Evolutionary conservation across 2,113 vertebrate genomes (phyloP).

Genomic region (Hypanus sabinus): DNA sequence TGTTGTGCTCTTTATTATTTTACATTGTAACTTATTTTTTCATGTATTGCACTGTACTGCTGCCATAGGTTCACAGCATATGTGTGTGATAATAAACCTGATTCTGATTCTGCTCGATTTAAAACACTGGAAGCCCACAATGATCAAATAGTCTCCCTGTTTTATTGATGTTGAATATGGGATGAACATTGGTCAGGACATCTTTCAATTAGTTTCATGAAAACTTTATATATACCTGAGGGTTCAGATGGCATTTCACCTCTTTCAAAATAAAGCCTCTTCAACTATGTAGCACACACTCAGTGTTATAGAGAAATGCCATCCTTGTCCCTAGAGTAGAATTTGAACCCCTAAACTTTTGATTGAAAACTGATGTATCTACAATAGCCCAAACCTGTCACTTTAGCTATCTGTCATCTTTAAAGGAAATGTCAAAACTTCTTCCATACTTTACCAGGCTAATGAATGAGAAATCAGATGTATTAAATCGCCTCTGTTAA

Average conservation of each 20-base stretch:
- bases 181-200: not conserved
- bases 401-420: too few relatives aligned
- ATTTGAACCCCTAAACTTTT: not conserved
- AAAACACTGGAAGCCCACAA: not conserved
- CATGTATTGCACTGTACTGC: too few relatives aligned
- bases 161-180: not conserved
- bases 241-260: too few relatives aligned
- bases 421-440: not conserved
- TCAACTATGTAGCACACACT: not conserved
- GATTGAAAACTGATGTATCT: not conserved
- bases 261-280: not conserved
- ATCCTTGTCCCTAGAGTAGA: not conserved
- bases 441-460: not conserved
- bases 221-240: not conserved
- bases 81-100: too few relatives aligned
- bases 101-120: not conserved
- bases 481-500: not conserved
- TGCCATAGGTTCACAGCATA: too few relatives aligned
- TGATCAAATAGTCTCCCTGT: not conserved
- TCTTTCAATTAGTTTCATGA: not conserved
- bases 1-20: too few relatives aligned
- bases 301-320: too few relatives aligned
- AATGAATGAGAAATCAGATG: not conserved
- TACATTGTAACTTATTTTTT: too few relatives aligned
- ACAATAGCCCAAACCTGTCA: not conserved